A percentile compares a stretch with the other conserved stretches of the same genome.
Conservation (phyloP, 2,888 invertebrate genomes). For the Scelioninae gen. 1 region DNA sequence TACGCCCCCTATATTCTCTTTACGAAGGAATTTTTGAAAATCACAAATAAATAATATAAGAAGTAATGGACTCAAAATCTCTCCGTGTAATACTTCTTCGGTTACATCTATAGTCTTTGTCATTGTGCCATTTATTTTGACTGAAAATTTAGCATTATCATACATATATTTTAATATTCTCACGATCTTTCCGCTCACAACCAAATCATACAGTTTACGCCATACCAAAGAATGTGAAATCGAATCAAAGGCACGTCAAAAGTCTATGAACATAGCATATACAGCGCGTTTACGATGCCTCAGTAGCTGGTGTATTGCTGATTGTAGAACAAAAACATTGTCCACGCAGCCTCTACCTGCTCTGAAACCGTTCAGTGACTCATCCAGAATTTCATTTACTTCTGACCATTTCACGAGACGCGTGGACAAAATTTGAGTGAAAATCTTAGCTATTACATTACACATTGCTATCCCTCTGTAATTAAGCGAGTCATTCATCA, state of each 20-base stretch:
- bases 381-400: too few species aligned
- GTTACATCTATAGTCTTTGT: not conserved
- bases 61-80: not conserved
- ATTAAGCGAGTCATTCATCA: too few species aligned
- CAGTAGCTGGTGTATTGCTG: too few species aligned
- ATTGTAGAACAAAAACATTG: too few species aligned
- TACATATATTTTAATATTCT: not conserved
- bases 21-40: not conserved
- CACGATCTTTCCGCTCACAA: not conserved
- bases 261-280: too few species aligned
- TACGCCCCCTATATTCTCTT: not conserved
- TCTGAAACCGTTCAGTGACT: too few species aligned
- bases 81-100: not conserved
- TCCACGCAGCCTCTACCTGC: too few species aligned
- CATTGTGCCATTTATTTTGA: not conserved
- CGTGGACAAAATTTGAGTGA: too few species aligned
- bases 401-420: too few species aligned
- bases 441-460: too few species aligned
- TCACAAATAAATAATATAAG: not conserved
- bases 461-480: too few species aligned
- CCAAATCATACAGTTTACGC: not conserved
- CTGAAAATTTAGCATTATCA: not conserved
- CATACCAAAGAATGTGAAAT: not conserved
- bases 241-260: constrained; percentile 1
- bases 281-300: too few species aligned